Evolutionary conservation across 2,113 vertebrate species (phyloP), one percentile per base, ranked within the genome.

Genomic region (Leucopsar rothschildi): DNA sequence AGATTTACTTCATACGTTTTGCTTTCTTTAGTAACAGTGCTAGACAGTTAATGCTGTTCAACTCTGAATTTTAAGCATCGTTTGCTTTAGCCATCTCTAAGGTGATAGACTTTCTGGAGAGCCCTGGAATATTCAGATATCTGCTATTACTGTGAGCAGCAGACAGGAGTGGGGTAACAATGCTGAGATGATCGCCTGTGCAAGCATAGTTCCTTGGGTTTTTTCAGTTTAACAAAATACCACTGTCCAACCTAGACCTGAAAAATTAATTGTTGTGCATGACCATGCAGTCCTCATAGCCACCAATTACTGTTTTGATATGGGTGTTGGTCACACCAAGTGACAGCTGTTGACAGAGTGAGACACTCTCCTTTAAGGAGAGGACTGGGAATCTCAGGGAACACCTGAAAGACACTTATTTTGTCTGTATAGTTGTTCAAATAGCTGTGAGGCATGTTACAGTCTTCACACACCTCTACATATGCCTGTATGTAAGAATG

Each of bases 181-280:
- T 28, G 16, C 7, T 4, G 4, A 82, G 49, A 59, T 31, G 50
- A 44, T 52, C 0, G 0, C 3, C 24, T 52, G 19, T 17, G n/a
- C n/a, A 75, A 33, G 33, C 82, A 28, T 15, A 44, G 5, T 2
- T 61, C 24, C 17, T 45, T 82, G 39, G 0, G 0, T 10, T 37
- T 47, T 65, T 82, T 12, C 35, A 7, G 10, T 42, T 82, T 90
- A 85, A 84, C 7, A 28, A 65, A 71, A 82, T 56, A 47, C 2
- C 9, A 25, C 25, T 59, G 22, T 61, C 42, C 10, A 15, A 22
- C 25, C 71, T 35, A 33, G 17, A 45, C 39, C 42, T 83, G 8
- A 18, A 73, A 77, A 91, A 53, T 37, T 47, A 57, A 37, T 27
- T 53, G 15, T 6, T 37, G 18, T 20, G 45, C 19, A 73, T 49